Evolutionary conservation across 2,797 vertebrate genomes (phyloP).

Genomic region (Alfaro cultratus): DNA sequence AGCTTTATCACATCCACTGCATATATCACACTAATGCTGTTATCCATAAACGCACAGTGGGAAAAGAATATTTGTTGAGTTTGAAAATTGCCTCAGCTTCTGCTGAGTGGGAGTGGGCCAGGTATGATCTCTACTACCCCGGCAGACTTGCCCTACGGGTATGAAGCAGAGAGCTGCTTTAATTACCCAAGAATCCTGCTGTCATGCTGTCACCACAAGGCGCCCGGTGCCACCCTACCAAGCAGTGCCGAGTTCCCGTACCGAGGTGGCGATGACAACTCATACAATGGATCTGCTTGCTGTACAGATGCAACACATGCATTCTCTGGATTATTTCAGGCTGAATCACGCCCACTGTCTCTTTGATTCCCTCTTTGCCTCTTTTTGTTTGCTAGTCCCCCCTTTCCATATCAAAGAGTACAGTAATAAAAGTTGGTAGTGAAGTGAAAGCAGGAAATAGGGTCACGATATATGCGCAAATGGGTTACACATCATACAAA

Average conservation of each 20-base stretch:
- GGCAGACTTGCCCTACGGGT: constrained; percentile 66
- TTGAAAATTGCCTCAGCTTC: constrained; percentile 46
- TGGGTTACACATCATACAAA: constrained; percentile 10
- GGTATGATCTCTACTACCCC: constrained; percentile 65
- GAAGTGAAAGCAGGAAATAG: constrained; percentile 33
- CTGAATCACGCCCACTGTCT: constrained; percentile 61
- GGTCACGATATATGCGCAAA: background rate
- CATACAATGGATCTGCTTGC: constrained; percentile 63
- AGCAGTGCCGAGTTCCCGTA: constrained; percentile 44
- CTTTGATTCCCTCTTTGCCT: constrained; percentile 59
- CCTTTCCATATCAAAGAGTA: constrained; percentile 46
- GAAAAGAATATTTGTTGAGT: constrained; percentile 40
- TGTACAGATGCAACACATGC: constrained; percentile 57
- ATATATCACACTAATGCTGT: constrained; percentile 31
- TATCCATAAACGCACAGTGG: constrained; percentile 19
- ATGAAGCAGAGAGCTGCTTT: constrained; percentile 74
- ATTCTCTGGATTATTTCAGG: constrained; percentile 61
- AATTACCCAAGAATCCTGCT: constrained; percentile 82
- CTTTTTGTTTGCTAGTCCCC: constrained; percentile 60
- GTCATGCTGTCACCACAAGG: constrained; percentile 71
- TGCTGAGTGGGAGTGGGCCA: constrained; percentile 51
- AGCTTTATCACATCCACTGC: constrained; percentile 18
- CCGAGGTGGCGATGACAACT: constrained; percentile 63
- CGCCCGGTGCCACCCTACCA: constrained; percentile 50
- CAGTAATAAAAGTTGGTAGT: constrained; percentile 29